Evolutionary conservation across 1,140 invertebrate species (phyloP), one percentile per base, ranked within the genome.

Genomic region (Brachionus paranguensis): DNA sequence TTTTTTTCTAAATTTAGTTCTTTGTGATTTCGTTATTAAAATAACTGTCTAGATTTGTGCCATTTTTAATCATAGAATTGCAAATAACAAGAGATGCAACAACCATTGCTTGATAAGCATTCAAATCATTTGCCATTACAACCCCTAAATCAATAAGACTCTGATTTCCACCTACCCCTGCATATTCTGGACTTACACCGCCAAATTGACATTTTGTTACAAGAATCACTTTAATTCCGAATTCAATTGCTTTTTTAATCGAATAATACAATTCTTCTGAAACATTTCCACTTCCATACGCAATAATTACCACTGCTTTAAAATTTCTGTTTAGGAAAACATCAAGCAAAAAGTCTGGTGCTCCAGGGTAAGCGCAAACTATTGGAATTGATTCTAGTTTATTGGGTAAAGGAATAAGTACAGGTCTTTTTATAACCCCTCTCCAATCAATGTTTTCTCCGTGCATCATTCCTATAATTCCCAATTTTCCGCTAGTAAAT

Each of bases 191-290:
- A 20, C 37, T 78, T 45, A 53, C 41, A 27, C 74, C 74, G 4
- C 74, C 74, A 78, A 78, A 78, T 78, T 78, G 29, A n/a, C 74
- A 78, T 11, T 78, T 78, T 10, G 74, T 78, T 8, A 78, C 74
- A 3, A 78, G 17, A n/a, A 78, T 43, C 20, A 33, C 27, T 78
- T 24, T 78, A 27, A 78, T n/a, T 10, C 37, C 74, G 11, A 14
- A 27, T 29, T 78, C 43, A 45, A 78, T 53, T 20, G 8, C 27
- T 27, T 78, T 78, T 43, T 78, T 78, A 45, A 78, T 78, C 4
- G 74, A 33, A 45, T 53, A 78, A 53, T 78, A 78, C 14, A 78
- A 14, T 20, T 33, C 20, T 3, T 78, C 74, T 8, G 74, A 78
- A 27, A 78, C 74, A 53, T 78, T 78, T 45, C 74, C 74, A 27